A percentile compares a stretch with the other conserved stretches of the same genome.
phyloP scores from a whole-genome alignment of 2,797 vertebrate genomes.

The Mus spretus region DNA sequence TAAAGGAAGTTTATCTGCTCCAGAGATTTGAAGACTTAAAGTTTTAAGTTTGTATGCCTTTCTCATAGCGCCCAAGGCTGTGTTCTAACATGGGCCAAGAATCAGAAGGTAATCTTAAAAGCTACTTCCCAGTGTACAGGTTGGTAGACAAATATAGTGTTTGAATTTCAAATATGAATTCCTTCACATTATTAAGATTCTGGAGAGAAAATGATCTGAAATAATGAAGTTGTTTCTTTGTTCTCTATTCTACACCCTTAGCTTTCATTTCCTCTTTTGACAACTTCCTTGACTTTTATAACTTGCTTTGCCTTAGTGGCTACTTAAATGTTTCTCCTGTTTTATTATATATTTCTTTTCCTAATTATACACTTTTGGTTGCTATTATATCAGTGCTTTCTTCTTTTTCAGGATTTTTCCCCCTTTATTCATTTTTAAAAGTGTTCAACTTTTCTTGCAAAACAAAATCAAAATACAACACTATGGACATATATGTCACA shows the following conservation, averaged over 20 bases:
- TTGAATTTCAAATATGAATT: not conserved
- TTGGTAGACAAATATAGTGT: not conserved
- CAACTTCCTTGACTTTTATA: not conserved
- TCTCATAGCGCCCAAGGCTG: not conserved
- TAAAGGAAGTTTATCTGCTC: not conserved
- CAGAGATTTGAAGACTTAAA: not conserved
- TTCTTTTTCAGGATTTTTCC: conserved; percentile 81
- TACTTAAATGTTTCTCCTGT: not conserved
- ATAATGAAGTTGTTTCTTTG: not conserved
- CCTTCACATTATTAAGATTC: not conserved
- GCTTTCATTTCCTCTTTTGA: not conserved
- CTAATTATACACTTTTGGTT: not conserved
- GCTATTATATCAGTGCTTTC: not conserved
- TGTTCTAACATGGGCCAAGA: not conserved
- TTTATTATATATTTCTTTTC: not conserved
- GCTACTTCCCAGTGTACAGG: not conserved
- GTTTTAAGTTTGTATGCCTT: not conserved
- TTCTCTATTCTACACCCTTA: fast-evolving
- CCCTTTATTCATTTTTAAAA: conserved; percentile 96
- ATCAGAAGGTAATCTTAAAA: not conserved
- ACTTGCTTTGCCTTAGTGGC: not conserved
- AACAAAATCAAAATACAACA: conserved; percentile 91
- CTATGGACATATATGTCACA: conserved; percentile 90
- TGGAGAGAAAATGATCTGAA: not conserved
- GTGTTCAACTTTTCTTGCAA: conserved; percentile 95